Evolutionary conservation across 92 coral and sea anemone species (phyloP), one percentile per base, ranked within the genome.

Genomic region (Zoanthus sociatus): DNA sequence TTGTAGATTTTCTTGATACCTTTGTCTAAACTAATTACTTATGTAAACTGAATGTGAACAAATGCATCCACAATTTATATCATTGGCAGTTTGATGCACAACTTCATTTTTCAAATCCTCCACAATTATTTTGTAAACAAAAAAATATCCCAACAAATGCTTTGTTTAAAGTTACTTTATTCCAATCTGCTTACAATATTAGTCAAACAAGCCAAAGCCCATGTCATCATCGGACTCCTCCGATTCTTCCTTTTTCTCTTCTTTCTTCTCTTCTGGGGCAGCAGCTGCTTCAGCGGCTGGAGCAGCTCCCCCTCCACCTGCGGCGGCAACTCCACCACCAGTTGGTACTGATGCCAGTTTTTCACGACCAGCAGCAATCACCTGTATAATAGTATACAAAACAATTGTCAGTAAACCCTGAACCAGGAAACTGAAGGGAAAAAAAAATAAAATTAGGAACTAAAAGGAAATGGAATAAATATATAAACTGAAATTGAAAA

Each of bases 201-300:
- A 96, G 84, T 97, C 99, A 89, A 97, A 97, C 82, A 97, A 92
- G 84, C 99, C 99, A 86, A 97, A 97, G 89, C 99, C 99, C 98
- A 97, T 95, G 79, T 97, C 99, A 48, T 97, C 99, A 92, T 97
- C 99, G 56, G 98, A 95, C 88, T 93, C 97, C 82, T 97, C 92
- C 26, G 89, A 86, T 60, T 95, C 98, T 68, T 95, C 98, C 66
- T 97, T 91, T 90, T 97, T 97, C 85, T 95, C 92, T 33, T 97
- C 99, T 76, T 90, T 92, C 73, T 88, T 86, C 47, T 91, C 86
- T 67, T 87, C 94, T 9, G 67, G 90, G 13, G 70, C 87, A 7
- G 76, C 95, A 58, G 75, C 90, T 3, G 82, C 90, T 1, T 79
- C 95, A 42, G 94, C 92, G 58, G 83, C 90, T n/a, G 87, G 91